Base-by-base conservation (phyloP, 1,140 invertebrate genomes). In the Drosophila aff. region DNA sequence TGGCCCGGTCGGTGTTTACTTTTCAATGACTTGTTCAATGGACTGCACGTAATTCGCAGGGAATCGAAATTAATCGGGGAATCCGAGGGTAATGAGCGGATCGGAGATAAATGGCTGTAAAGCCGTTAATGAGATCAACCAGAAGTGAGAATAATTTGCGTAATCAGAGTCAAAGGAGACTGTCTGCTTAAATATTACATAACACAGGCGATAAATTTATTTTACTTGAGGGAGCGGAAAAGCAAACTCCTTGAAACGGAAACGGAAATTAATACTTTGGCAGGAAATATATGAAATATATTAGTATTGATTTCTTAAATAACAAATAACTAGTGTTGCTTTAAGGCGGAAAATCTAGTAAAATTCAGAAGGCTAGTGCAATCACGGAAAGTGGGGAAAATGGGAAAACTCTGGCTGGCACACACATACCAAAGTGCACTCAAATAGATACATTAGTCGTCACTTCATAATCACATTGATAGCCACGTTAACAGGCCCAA, bases 391-490 rank as follows among this genome's bases (percentile, higher is more conserved):
- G 16, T 16, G 33, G 53, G 13, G 26, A 26, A 23, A 38, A 16
- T 5, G 33, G 33, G 15, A 55, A 55, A 55, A 38, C 33, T 38
- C 13, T 16, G 8, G 2, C 4, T 10, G 2, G 1, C 43, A 13
- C 28, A 9, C 31, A 16, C 21, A 33, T 15, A 36, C 44, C 33
- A 40, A 43, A 58, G 60, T 76, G 73, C 73, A 68, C 63, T 55
- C 47, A 79, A 60, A 55, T 59, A 58, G 66, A 80, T 64, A 84
- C 76, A 79, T 85, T 68, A 79, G 66, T 85, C 77, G 64, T 43
- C 82, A 85, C 74, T 79, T 79, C 78, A 85, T 85, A 85, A 85
- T 85, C 64, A 67, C 82, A 81, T 79, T 85, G 78, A 85, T 78
- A 69, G 64, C 62, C 36, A 43, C 58, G 49, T 76, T 76, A 67